Evolutionary conservation across 2,888 invertebrate species (phyloP).

Genomic region (Ichneumoninae sp.): DNA sequence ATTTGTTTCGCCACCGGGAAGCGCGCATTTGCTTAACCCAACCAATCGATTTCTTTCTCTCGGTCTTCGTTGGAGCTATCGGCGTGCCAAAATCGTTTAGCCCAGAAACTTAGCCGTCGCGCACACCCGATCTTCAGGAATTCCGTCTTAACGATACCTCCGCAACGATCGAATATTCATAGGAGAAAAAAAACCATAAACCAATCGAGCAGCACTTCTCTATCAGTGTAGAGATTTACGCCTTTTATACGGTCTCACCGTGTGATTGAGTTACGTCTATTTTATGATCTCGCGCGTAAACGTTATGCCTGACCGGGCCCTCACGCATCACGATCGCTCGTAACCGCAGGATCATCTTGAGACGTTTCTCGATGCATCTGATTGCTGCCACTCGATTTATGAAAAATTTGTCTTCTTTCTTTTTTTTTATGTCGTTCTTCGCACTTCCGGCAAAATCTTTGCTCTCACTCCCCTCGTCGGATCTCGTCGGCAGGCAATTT

Average conservation of each 20-base stretch:
- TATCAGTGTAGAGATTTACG: constrained; percentile 67
- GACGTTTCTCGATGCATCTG: constrained; percentile 10
- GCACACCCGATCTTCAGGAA: constrained; percentile 6
- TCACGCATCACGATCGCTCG: constrained; percentile 4
- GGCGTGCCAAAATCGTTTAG: not conserved
- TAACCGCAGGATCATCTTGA: constrained; percentile 20
- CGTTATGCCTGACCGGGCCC: constrained; percentile 13
- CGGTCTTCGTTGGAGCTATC: not conserved
- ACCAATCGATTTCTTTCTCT: not conserved
- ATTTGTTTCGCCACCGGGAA: not conserved
- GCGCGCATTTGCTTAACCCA: too few species aligned
- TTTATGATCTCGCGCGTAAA: constrained; percentile 65
- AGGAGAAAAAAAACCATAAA: not conserved
- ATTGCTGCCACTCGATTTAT: not conserved
- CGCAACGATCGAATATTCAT: constrained; percentile 51
- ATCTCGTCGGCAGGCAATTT: constrained; percentile 62
- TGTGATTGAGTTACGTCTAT: constrained; percentile 68
- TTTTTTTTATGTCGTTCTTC: constrained; percentile 12
- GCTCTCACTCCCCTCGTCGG: constrained; percentile 1
- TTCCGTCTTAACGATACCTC: not conserved
- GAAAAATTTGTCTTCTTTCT: constrained; percentile 42
- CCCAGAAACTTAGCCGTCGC: not conserved
- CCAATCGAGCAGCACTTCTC: constrained; percentile 46
- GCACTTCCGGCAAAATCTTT: constrained; percentile 14
- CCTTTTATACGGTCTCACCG: constrained; percentile 67